Base-by-base conservation (phyloP, 1,140 invertebrate species). In the Drosophila setifemur region DNA sequence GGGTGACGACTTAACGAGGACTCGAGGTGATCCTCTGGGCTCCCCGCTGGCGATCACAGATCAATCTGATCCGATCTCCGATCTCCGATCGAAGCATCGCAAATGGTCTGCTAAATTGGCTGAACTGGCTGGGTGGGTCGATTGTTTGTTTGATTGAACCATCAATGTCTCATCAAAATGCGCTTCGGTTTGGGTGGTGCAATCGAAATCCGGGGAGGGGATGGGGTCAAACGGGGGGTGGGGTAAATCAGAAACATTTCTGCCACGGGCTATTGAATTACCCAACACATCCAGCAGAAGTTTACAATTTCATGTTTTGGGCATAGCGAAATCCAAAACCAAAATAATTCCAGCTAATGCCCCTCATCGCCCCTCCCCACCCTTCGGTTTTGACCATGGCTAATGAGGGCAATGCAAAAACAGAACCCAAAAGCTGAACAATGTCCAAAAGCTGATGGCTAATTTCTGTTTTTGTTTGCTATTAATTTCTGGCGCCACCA, bases 121-220 rank as follows among this genome's bases (percentile, higher is more conserved):
- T 86, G 64, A 23, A 26, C 79, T 45, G 54, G 55, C 66, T 79
- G 79, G 79, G 79, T 83, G 79, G 79, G 70, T 83, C 45, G 61
- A 66, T 58, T 78, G 52, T 53, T 35, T 23, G 64, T 45, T 58
- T 53, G 81, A 85, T 85, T 85, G 81, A 85, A 85, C 81, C 81
- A 85, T 85, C 81, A 85, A 87, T 87, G 81, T 85, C 79, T 86
- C 79, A 69, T 87, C 82, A 87, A 81, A 70, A 73, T 66, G 63
- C 25, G 35, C 50, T 57, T 50, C 35, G 33, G 23, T 64, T 57
- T 66, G 61, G 60, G 61, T 66, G 61, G 60, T 60, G 29, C 55
- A n/a, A n/a, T n/a, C n/a, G n/a, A n/a, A n/a, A n/a, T n/a, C n/a
- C n/a, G n/a, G n/a, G n/a, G n/a, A n/a, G n/a, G n/a, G n/a, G n/a